Evolutionary conservation across 2,888 invertebrate genomes (phyloP), one percentile per base, ranked within the genome.

Genomic region (Reticulitermes lucifugus): DNA sequence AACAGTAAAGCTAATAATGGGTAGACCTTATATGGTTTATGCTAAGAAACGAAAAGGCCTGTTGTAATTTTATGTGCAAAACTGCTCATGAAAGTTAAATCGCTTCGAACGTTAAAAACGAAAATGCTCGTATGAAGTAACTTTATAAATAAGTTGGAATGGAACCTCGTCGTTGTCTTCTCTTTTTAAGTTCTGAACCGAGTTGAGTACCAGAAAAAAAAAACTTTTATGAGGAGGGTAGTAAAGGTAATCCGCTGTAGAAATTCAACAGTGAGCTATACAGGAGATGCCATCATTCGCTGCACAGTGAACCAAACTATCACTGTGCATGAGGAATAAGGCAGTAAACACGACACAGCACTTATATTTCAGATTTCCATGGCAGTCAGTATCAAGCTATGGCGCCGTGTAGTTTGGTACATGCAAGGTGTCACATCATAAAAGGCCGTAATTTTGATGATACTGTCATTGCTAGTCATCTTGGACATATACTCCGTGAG

Each of bases 31-130:
- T n/a, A 75, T 12, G 5, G 75, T 43, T 75, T 41, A 75, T 29
- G 71, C 71, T 25, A 22, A 35, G 75, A 43, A 75, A 75, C 35
- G 71, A 75, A 75, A 75, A 35, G 43, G 75, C 75, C 60, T 43
- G 7, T 9, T 22, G 75, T 81, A 81, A 81, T 81, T 81, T 81
- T 81, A 81, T 81, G 81, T 81, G 81, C 81, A 81, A 81, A 81
- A 81, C 41, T 70, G 81, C 81, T 81, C 81, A 81, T 81, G 81
- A 81, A 81, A 81, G 65, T 81, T 81, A 46, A 65, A 81, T 81
- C 65, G 81, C 70, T 77, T 35, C 41, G 73, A 73, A 73, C 73
- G 73, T 73, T 73, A 73, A 73, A 73, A 73, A 29, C 35, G 18
- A 41, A 41, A 41, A 41, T 6, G 65, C 65, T 65, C 35, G 41